Evolutionary conservation across 2,888 invertebrate genomes (phyloP).

Genomic region (Meteorus cinctellus): DNA sequence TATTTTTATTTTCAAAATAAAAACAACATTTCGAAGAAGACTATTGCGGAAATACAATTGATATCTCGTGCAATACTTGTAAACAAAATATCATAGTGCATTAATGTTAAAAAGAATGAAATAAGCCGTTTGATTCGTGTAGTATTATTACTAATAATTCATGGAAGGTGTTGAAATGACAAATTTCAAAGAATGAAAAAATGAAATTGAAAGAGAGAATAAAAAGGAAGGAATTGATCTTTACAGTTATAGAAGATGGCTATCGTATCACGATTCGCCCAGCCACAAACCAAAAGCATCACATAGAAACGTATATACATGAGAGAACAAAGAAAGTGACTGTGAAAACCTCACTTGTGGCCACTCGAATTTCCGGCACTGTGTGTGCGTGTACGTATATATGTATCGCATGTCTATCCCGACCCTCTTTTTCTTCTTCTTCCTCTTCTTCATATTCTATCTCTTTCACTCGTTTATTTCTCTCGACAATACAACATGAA

Average conservation of each 20-base stretch:
- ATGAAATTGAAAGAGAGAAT: conserved; percentile 11
- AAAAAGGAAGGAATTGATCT: conserved; percentile 40
- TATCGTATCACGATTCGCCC: conserved; percentile 42
- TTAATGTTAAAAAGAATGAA: too few species aligned
- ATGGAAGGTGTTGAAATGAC: too few species aligned
- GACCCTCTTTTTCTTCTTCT: conserved; percentile 5
- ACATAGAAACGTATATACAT: conserved; percentile 7
- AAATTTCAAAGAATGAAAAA: too few species aligned
- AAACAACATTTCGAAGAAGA: too few species aligned
- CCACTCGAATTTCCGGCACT: conserved; percentile 40
- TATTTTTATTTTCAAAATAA: too few species aligned
- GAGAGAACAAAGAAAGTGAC: conserved; percentile 40
- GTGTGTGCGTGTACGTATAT: not conserved
- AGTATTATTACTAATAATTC: too few species aligned
- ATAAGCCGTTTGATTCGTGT: too few species aligned
- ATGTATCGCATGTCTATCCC: conserved; percentile 30
- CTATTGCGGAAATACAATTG: too few species aligned
- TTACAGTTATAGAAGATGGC: conserved; percentile 34
- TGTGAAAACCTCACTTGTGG: conserved; percentile 30
- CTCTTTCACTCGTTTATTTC: not conserved
- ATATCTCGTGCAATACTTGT: too few species aligned
- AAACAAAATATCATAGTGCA: too few species aligned
- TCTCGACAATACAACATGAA: conserved; percentile 4
- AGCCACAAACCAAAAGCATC: conserved; percentile 21
- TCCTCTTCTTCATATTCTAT: not conserved